Percentiles rank a stretch among this genome's conserved stretches.
Conservation (phyloP, 2,888 invertebrate species). For the Microchrysa polita region DNA sequence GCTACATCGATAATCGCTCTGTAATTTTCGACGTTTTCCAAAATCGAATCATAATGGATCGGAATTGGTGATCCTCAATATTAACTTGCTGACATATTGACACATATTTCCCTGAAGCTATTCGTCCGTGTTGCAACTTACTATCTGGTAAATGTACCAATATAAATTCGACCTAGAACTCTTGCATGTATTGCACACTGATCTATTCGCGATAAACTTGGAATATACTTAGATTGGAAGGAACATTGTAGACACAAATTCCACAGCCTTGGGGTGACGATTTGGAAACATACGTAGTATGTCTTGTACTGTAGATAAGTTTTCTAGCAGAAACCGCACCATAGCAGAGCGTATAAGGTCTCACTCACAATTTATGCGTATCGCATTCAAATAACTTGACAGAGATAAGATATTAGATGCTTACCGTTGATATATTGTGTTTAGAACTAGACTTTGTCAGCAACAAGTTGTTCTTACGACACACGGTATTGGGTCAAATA, state of each 20-base stretch:
- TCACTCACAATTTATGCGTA: constrained; percentile 35
- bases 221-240: too few species aligned
- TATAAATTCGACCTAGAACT: background rate
- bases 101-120: background rate
- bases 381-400: constrained; percentile 38
- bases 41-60: background rate
- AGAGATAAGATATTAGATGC: constrained; percentile 40
- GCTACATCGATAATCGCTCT: too few species aligned
- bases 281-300: background rate
- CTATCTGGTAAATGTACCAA: too few species aligned
- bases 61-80: background rate
- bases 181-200: background rate
- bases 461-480: constrained; percentile 38
- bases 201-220: background rate
- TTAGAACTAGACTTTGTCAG: constrained; percentile 37
- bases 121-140: too few species aligned
- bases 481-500: constrained; percentile 31
- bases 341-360: background rate
- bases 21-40: too few species aligned
- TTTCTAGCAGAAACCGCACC: constrained; percentile 3
- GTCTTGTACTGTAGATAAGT: background rate
- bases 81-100: background rate
- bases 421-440: constrained; percentile 20
- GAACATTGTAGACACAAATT: background rate
- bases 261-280: background rate